These are phyloP conservation scores for Geotrypetes seraphini DNA, from an alignment of 2,797 vertebrate genomes.

Conservation along the genomic window DNA sequence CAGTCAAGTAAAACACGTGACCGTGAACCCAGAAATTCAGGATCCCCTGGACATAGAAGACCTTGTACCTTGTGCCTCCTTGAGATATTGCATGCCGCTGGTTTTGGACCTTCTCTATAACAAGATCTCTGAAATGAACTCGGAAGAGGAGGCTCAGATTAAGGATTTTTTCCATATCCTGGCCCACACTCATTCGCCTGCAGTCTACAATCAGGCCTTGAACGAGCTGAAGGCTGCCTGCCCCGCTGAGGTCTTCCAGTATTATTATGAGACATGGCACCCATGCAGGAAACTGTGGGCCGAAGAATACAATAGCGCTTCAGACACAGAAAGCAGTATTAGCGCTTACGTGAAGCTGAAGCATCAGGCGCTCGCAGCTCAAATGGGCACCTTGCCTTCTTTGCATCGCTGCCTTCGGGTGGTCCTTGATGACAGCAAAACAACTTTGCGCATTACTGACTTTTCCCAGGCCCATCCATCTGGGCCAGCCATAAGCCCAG, in stretches of 20 bases:
- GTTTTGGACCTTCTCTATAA: conserved; percentile 4
- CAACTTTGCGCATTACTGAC: too few relatives aligned
- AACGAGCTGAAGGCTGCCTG: conserved; percentile 4
- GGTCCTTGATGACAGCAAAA: neutral
- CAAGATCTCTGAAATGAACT: neutral
- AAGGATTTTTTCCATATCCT: conserved; percentile 12
- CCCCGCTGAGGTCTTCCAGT: neutral
- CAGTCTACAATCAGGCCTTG: conserved; percentile 8
- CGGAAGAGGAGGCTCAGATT: conserved; percentile 2
- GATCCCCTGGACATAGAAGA: too few relatives aligned
- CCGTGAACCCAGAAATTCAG: too few relatives aligned
- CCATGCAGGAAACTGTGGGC: conserved; percentile 10
- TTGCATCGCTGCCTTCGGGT: conserved; percentile 10
- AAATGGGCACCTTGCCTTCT: neutral
- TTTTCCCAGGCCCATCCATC: too few relatives aligned
- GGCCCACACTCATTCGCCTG: conserved; percentile 8
- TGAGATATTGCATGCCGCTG: conserved; percentile 9
- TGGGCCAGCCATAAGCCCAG: too few relatives aligned
- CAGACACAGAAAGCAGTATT: conserved; percentile 3
- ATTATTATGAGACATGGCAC: conserved; percentile 5
- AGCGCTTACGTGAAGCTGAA: conserved; percentile 1
- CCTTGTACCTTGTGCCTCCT: neutral
- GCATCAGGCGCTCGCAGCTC: neutral
- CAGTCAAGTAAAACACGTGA: too few relatives aligned
- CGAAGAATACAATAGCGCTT: conserved; percentile 8